Percentiles rank a stretch among this genome's conserved stretches.
phyloP scores from a whole-genome alignment of 2,888 invertebrate genomes.

The Oligia fasciuncula region DNA sequence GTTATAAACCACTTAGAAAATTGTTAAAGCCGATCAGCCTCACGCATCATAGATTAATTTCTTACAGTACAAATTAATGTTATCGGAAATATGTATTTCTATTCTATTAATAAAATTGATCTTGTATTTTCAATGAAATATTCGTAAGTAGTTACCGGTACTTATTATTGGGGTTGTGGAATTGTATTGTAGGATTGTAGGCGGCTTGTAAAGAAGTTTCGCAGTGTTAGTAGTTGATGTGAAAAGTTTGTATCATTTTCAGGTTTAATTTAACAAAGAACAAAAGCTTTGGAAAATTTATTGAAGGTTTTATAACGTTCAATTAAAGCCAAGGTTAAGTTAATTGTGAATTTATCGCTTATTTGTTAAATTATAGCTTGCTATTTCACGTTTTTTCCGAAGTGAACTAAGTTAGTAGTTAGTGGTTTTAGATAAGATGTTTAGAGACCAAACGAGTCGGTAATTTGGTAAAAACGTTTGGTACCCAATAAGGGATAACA shows the following conservation, averaged over 20 bases:
- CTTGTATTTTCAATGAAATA: slow-evolving; percentile 40
- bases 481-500: not conserved
- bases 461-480: not conserved
- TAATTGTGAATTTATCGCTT: not conserved
- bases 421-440: not conserved
- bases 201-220: not conserved
- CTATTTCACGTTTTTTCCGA: not conserved
- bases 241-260: not conserved
- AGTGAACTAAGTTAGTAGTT: not conserved
- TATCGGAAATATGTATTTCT: slow-evolving; percentile 62
- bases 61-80: slow-evolving; percentile 69
- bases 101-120: slow-evolving; percentile 63
- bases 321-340: not conserved
- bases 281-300: not conserved
- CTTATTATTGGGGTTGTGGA: not conserved
- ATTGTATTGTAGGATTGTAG: not conserved
- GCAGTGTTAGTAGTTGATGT: not conserved
- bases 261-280: not conserved
- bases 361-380: not conserved
- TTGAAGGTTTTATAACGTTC: not conserved
- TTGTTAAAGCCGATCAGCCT: slow-evolving; percentile 72
- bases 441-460: not conserved
- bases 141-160: slow-evolving; percentile 12
- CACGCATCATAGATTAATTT: slow-evolving; percentile 77
- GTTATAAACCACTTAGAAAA: slow-evolving; percentile 71